Evolutionary conservation across 2,113 vertebrate species (phyloP).

Genomic region (Myrmecophaga tridactyla): DNA sequence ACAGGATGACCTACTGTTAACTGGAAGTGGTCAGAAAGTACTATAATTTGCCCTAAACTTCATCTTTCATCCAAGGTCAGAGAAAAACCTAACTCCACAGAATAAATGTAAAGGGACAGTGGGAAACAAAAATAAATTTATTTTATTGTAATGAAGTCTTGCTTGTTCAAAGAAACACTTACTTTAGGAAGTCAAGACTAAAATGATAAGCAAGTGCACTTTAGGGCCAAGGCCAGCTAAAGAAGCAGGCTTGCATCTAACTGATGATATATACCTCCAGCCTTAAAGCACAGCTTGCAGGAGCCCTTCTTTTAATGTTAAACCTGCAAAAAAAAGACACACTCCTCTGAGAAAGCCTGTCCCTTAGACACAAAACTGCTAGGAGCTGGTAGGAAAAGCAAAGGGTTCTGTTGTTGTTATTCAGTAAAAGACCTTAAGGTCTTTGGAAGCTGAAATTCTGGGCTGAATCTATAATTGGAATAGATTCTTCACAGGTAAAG

Average conservation of each 20-base stretch:
- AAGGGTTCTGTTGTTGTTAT: background rate
- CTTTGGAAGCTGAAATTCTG: conserved; percentile 26
- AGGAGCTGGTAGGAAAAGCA: background rate
- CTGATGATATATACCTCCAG: background rate
- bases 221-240: background rate
- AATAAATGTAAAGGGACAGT: background rate
- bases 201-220: background rate
- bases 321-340: background rate
- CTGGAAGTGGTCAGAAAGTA: background rate
- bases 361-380: background rate
- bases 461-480: conserved; percentile 7
- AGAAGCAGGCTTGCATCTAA: background rate
- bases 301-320: background rate
- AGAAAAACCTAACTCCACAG: background rate
- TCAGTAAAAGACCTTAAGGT: background rate
- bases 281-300: background rate
- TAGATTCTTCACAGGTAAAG: conserved; percentile 42
- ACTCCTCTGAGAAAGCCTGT: background rate
- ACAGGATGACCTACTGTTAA: background rate
- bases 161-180: background rate
- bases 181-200: background rate
- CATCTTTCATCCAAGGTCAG: background rate
- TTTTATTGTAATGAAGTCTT: conserved; percentile 4
- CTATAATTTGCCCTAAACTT: background rate
- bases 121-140: conserved; percentile 4